Evolutionary conservation across 2,888 invertebrate species (phyloP), one percentile per base, ranked within the genome.

Genomic region (Ophioninae sp.): DNA sequence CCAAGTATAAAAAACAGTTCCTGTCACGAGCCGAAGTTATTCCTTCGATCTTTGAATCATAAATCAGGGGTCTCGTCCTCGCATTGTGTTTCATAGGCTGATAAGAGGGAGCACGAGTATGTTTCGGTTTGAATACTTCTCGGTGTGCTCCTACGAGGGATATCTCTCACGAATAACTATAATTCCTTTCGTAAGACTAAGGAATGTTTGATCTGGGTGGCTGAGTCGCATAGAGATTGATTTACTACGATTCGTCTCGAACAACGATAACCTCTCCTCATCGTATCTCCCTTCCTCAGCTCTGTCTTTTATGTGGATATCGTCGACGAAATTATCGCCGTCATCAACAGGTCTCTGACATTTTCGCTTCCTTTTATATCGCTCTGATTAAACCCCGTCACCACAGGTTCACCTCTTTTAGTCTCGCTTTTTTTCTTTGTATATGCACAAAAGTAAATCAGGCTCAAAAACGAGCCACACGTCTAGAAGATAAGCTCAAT

Each of bases 371-470:
- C 58, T 41, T 67, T 37, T 39, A 22, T 51, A 56, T 9, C 44
- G 63, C 75, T 67, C 67, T 67, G 74, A 82, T 74, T 67, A 75
- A 80, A 80, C 80, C 67, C 61, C 84, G 84, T 82, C 84, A 83
- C 65, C 77, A 59, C 51, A 72, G 58, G 58, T 61, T 23, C 59
- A 59, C 71, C 69, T 73, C 74, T 59, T 79, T 68, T 65, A 41
- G 63, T 75, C 75, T 41, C 79, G 23, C 65, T 73, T 30, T 3
- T 30, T 30, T 30, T 30, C 30, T 30, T 30, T 30, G 44, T 79
- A 59, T 74, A 74, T 74, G 79, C 79, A 79, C 74, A 74, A 89
- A 90, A 88, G 91, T 92, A 92, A 92, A 92, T 92, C 90, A 92
- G 90, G 88, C 90, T 89, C 87, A 89, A 89, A 88, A 68, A 84